These are phyloP conservation scores for Dinothrombium tinctorium DNA, from an alignment of 1,140 invertebrate genomes.

Conservation along the genomic window DNA sequence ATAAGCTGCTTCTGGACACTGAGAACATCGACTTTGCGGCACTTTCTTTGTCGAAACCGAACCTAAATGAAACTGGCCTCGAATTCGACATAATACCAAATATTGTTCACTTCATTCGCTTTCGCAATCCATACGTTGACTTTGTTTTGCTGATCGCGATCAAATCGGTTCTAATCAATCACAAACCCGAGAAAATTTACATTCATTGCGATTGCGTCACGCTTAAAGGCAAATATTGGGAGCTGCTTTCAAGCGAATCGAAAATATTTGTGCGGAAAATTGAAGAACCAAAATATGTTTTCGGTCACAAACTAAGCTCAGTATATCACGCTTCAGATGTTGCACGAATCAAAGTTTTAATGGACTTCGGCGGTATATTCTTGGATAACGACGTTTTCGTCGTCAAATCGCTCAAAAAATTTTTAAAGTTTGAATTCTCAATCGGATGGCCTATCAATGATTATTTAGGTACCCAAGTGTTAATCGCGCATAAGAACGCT, in stretches of 20 bases:
- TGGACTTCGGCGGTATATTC: constrained; percentile 22
- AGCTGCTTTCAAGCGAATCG: constrained; percentile 11
- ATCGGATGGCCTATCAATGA: constrained; percentile 20
- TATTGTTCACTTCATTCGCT: constrained; percentile 16
- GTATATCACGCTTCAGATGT: constrained; percentile 22
- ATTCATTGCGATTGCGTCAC: constrained; percentile 17
- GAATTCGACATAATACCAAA: constrained; percentile 16
- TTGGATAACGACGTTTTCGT: constrained; percentile 22
- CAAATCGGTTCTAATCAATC: constrained; percentile 15
- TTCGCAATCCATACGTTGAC: constrained; percentile 13
- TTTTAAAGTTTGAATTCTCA: constrained; percentile 21
- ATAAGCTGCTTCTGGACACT: no score
- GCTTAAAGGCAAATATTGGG: constrained; percentile 16
- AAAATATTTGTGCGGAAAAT: constrained; percentile 9
- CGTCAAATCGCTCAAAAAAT: constrained; percentile 20
- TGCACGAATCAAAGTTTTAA: constrained; percentile 19
- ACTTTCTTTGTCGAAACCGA: background rate
- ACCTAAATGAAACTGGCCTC: constrained; percentile 15
- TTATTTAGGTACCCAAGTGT: constrained; percentile 17
- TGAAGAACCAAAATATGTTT: constrained; percentile 16
- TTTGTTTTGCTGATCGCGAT: constrained; percentile 19
- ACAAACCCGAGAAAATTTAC: constrained; percentile 16
- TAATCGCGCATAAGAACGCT: constrained; percentile 18
- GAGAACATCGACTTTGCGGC: background rate
- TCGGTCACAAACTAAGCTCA: constrained; percentile 15